Percentiles rank a stretch among this genome's conserved stretches.
phyloP scores from a whole-genome alignment of 2,888 invertebrate species.

The Folsomia candida region DNA sequence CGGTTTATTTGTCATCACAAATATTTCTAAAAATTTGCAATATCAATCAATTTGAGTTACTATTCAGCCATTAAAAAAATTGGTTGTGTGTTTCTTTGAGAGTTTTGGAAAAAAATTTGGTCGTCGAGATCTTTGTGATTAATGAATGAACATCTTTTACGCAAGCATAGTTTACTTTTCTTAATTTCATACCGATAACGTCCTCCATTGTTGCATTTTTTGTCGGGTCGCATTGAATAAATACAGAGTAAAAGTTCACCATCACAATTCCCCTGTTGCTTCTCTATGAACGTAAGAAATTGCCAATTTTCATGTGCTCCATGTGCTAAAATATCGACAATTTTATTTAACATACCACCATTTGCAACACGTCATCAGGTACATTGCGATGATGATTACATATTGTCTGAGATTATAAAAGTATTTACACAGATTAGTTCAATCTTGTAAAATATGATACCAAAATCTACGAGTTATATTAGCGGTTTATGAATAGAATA shows the following conservation, averaged over 20 bases:
- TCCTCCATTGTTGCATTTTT: constrained; percentile 70
- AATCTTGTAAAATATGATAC: not conserved
- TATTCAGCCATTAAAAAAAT: too few species aligned
- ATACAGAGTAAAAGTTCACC: constrained; percentile 85
- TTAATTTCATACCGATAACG: constrained; percentile 64
- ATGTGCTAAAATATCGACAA: constrained; percentile 34
- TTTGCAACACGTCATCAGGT: constrained; percentile 62
- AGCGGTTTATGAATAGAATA: too few species aligned
- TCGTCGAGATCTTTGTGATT: too few species aligned
- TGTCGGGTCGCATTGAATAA: constrained; percentile 71
- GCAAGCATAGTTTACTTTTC: not conserved
- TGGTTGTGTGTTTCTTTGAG: too few species aligned
- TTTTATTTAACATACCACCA: constrained; percentile 56
- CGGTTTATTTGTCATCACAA: too few species aligned
- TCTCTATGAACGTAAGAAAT: constrained; percentile 55
- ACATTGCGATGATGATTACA: constrained; percentile 64
- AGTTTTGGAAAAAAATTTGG: too few species aligned
- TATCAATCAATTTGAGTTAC: too few species aligned
- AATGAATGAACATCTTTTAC: constrained; percentile 44
- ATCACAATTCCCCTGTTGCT: constrained; percentile 84
- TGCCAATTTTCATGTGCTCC: not conserved
- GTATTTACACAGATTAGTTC: not conserved
- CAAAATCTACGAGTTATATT: too few species aligned
- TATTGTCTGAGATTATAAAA: constrained; percentile 52
- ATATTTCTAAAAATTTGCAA: too few species aligned